Base-by-base conservation (phyloP, 37 sponge, comb jelly and placozoan genomes). In the Bolinopsis microptera region DNA sequence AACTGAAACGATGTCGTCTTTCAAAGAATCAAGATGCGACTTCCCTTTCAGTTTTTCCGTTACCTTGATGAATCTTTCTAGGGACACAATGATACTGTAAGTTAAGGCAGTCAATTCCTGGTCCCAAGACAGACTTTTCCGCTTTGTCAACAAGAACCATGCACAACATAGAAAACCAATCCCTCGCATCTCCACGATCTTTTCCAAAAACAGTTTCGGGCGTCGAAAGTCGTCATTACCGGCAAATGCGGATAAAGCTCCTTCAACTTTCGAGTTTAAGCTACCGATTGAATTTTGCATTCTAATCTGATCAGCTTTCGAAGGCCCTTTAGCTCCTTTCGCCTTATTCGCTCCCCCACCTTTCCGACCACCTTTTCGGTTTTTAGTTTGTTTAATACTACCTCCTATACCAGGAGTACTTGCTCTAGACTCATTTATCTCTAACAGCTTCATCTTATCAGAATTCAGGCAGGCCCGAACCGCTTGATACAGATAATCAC, bases 121-220 rank as follows among this genome's bases (percentile, higher is more conserved):
- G 61, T 86, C 90, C 90, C 90, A 86, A 1, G 21, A 5, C 26
- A 86, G 90, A n/a, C n/a, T 25, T 27, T 41, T 39, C 25, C 61
- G 41, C 31, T 86, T 86, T 35, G 32, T 86, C 3, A 86, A 30
- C 40, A 86, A 23, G 39, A 33, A 86, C 90, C 90, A 86, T n/a
- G 90, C 90, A 86, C 90, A 86, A 86, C 90, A 86, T 13, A 86
- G 61, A 39, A 86, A 86, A n/a, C 90, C 90, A 9, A 86, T 27
- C 0, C 90, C 90, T 23, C 90, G 1, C 8, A 86, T 28, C 30
- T 86, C 90, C 1, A 86, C 61, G 3, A 86, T 39, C 25, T 41
- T 86, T 24, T 86, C 90, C 25, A 39, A 23, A n/a, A 86, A 41
- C 27, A 86, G 28, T 30, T 86, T 86, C 39, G 22, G 25, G 9